These are phyloP conservation scores for Gnatocerus cornutus DNA, from an alignment of 2,888 invertebrate species.

Conservation along the genomic window DNA sequence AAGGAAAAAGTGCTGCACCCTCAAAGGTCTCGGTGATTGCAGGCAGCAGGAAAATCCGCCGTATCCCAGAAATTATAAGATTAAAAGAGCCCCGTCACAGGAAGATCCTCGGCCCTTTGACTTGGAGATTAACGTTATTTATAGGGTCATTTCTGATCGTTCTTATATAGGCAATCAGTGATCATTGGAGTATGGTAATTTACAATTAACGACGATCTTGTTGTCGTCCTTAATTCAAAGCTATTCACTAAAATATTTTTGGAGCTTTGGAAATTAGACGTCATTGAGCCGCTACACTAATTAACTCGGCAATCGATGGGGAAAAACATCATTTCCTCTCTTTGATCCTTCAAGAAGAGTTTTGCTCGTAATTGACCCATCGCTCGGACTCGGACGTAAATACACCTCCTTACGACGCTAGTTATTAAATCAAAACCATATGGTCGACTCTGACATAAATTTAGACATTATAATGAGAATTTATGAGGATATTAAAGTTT, in stretches of 20 bases:
- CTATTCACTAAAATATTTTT: constrained; percentile 48
- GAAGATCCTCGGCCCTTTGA: constrained; percentile 62
- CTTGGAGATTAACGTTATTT: constrained; percentile 68
- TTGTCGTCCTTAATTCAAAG: constrained; percentile 46
- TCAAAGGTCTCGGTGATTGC: constrained; percentile 42
- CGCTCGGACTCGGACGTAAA: constrained; percentile 30
- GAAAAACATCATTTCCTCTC: constrained; percentile 3
- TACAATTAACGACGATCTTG: constrained; percentile 63
- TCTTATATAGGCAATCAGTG: constrained; percentile 69
- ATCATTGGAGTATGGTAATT: constrained; percentile 69
- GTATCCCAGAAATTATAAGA: constrained; percentile 61
- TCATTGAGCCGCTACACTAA: constrained; percentile 43
- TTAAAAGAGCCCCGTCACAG: constrained; percentile 61
- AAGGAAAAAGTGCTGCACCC: neutral
- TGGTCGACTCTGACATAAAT: constrained; percentile 62
- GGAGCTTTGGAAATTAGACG: constrained; percentile 36
- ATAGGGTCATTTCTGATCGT: constrained; percentile 67
- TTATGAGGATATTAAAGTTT: constrained; percentile 60
- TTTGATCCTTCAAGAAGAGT: neutral
- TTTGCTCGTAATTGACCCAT: constrained; percentile 13
- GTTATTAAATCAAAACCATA: constrained; percentile 63
- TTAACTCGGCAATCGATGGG: constrained; percentile 36
- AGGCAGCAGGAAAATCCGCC: constrained; percentile 33
- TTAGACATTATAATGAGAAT: constrained; percentile 64
- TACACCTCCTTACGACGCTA: constrained; percentile 49